phyloP scores from a whole-genome alignment of 2,888 invertebrate genomes.

The Eulithis testata region DNA sequence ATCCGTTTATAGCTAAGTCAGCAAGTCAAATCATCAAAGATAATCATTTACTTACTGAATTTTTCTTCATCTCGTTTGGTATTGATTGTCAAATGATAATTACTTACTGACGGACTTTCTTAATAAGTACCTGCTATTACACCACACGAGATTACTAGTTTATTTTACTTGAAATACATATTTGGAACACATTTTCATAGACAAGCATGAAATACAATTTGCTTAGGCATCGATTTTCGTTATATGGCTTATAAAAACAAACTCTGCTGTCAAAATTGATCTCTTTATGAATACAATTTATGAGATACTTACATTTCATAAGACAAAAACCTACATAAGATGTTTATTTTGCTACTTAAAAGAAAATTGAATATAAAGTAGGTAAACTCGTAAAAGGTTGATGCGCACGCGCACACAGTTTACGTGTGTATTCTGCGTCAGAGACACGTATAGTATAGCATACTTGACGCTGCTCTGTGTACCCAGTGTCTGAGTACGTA shows the following conservation, averaged over 20 bases:
- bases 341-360: slow-evolving; percentile 13
- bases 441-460: slow-evolving; percentile 28
- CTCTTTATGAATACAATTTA: too few species aligned
- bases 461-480: slow-evolving; percentile 42
- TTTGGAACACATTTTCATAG: too few species aligned
- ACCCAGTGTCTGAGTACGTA: slow-evolving; percentile 44
- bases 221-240: not conserved
- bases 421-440: slow-evolving; percentile 48
- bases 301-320: not conserved
- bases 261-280: too few species aligned
- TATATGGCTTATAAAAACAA: too few species aligned
- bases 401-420: slow-evolving; percentile 28
- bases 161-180: too few species aligned
- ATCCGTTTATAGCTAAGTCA: too few species aligned
- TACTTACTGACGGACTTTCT: too few species aligned
- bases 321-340: slow-evolving; percentile 17
- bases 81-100: too few species aligned
- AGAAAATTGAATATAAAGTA: slow-evolving; percentile 8
- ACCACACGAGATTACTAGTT: too few species aligned
- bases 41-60: not conserved
- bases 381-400: slow-evolving; percentile 25
- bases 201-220: too few species aligned
- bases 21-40: too few species aligned
- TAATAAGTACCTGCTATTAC: too few species aligned
- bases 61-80: slow-evolving; percentile 8